phyloP scores from a whole-genome alignment of 2,113 vertebrate species.

The Aspiorhynchus laticeps region DNA sequence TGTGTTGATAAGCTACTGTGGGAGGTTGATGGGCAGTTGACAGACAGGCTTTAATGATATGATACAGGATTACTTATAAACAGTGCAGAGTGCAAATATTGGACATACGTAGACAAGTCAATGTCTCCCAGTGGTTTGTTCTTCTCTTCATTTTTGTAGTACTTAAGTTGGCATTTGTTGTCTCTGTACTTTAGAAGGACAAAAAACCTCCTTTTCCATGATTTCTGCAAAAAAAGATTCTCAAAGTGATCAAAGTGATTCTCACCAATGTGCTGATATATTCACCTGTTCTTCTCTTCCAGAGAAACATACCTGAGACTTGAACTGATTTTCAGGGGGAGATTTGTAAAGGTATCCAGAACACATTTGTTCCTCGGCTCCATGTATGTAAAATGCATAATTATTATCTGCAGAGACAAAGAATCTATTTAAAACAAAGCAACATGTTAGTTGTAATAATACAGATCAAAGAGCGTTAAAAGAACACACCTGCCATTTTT shows the following conservation, averaged over 20 bases:
- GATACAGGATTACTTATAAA: not conserved
- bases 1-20: too few species aligned
- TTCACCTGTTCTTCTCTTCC: not conserved
- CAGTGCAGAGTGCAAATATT: not conserved
- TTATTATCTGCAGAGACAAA: conserved; percentile 18
- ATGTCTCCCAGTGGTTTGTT: conserved; percentile 58
- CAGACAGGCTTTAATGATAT: not conserved
- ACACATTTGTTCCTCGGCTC: conserved; percentile 49
- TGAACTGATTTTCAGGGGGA: conserved; percentile 59
- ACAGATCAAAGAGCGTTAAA: not conserved
- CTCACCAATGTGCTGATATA: not conserved
- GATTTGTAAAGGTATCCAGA: conserved; percentile 73
- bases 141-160: conserved; percentile 58
- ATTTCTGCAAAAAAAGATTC: conserved; percentile 63
- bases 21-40: not conserved
- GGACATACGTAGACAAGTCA: conserved; percentile 64
- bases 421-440: not conserved
- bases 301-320: conserved; percentile 58
- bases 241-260: not conserved
- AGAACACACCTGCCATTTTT: conserved; percentile 41
- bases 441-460: not conserved
- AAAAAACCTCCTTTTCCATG: conserved; percentile 71
- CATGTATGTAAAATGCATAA: conserved; percentile 59
- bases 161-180: conserved; percentile 60
- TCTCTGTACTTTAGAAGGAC: conserved; percentile 61